Evolutionary conservation across 1,140 invertebrate species (phyloP), one percentile per base, ranked within the genome.

Genomic region (Aphelenchoides fujianensis): DNA sequence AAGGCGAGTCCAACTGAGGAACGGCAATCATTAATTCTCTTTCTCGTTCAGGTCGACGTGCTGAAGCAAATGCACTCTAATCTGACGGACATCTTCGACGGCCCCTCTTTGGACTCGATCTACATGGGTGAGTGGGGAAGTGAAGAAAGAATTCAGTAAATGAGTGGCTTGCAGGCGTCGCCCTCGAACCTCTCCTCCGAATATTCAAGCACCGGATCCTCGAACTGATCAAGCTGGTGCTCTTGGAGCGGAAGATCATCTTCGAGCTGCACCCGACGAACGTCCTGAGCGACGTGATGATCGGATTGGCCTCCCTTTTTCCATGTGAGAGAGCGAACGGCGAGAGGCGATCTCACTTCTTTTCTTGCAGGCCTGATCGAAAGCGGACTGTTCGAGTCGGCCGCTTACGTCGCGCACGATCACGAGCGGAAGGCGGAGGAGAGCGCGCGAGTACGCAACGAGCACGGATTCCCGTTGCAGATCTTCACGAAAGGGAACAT

Each of bases 191-290:
- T 81, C 88, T 95, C 72, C 89, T 96, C 55, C 86, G 91, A 74
- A 89, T 89, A 72, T 97, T 95, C 89, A 89, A 91, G 72, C 93
- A 97, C 84, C 96, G 97, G 88, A 90, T 92, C 37, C 85, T 98
- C 36, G 87, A 95, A 57, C 85, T 98, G 9, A 97, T 98, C 83
- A 98, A 98, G 87, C 85, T 98, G 32, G 84, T 98, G 28, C 85
- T 97, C 41, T 86, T 98, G 55, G 93, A 97, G 84, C 90, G 91
- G 80, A 91, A 88, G 87, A 85, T 88, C 55, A 88, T 98, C 67
- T 93, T 97, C 82, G 94, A 92, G 86, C 92, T 93, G 69, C 91
- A 93, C 16, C 94, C 95, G 1, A 95, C 97, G 1, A 91, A 93
- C 70, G 89, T 90, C 30, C 87, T 98, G 57, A 95, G 93, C 81